phyloP scores from a whole-genome alignment of 2,113 vertebrate genomes.

The Campylorhamphus procurvoides region DNA sequence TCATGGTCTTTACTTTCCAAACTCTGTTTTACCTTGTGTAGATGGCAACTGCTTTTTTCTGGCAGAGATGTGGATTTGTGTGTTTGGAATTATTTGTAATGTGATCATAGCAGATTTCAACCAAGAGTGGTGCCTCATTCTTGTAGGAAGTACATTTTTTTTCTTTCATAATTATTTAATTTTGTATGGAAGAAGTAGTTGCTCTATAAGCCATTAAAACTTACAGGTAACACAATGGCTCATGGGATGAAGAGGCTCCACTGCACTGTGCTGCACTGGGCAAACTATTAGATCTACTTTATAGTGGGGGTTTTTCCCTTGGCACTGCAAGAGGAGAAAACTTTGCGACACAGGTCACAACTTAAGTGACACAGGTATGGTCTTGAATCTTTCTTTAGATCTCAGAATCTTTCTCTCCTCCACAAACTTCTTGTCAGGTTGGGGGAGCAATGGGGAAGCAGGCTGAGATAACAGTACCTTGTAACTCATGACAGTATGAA shows the following conservation, averaged over 20 bases:
- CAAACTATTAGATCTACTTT: not conserved
- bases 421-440: not conserved
- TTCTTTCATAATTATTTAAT: not conserved
- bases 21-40: not conserved
- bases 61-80: not conserved
- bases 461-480: not conserved
- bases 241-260: not conserved
- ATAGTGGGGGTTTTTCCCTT: not conserved
- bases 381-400: not conserved
- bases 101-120: not conserved
- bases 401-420: not conserved
- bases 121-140: not conserved
- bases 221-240: not conserved
- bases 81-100: not conserved
- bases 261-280: not conserved
- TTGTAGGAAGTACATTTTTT: not conserved
- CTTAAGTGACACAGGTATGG: not conserved
- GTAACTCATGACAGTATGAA: accelerated
- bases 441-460: not conserved
- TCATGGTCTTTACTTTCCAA: not conserved
- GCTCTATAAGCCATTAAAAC: not conserved
- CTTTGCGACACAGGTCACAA: not conserved
- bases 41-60: not conserved
- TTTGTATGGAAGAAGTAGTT: not conserved
- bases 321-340: not conserved